Conservation (phyloP, 1,140 invertebrate species). For the Harlomillsia oculata region DNA sequence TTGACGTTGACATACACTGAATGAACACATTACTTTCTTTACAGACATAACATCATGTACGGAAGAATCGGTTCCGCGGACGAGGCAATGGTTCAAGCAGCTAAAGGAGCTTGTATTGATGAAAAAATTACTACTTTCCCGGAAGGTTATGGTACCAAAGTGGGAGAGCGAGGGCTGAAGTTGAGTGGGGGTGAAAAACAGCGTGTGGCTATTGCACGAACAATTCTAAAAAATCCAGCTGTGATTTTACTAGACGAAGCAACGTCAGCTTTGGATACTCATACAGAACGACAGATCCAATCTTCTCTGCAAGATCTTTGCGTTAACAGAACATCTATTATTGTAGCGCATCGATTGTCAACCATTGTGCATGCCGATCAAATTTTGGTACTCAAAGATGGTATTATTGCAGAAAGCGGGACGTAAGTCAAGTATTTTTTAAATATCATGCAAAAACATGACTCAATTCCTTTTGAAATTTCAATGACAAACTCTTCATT, state of each 20-base stretch:
- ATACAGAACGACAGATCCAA: constrained; percentile 75
- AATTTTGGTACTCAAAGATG: constrained; percentile 49
- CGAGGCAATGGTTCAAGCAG: constrained; percentile 76
- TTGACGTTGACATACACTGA: not conserved
- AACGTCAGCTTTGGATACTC: constrained; percentile 72
- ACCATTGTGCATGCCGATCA: constrained; percentile 51
- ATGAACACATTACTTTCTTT: not conserved
- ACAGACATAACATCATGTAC: constrained; percentile 89
- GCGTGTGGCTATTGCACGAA: constrained; percentile 82
- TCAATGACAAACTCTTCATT: not conserved
- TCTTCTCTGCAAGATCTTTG: constrained; percentile 43
- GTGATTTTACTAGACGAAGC: constrained; percentile 84
- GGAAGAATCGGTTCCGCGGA: constrained; percentile 67
- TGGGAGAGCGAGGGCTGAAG: constrained; percentile 33
- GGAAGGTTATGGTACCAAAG: constrained; percentile 73
- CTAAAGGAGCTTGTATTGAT: constrained; percentile 86
- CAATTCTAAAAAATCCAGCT: constrained; percentile 74
- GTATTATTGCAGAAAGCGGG: constrained; percentile 47
- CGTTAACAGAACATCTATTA: constrained; percentile 47
- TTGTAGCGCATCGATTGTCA: constrained; percentile 50
- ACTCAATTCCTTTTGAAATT: not conserved
- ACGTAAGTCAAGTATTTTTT: constrained; percentile 39
- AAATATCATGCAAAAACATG: not conserved
- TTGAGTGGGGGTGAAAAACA: constrained; percentile 49
- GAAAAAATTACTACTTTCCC: constrained; percentile 82